phyloP scores from a whole-genome alignment of 2,113 vertebrate genomes.

The Epinephelus fuscoguttatus region DNA sequence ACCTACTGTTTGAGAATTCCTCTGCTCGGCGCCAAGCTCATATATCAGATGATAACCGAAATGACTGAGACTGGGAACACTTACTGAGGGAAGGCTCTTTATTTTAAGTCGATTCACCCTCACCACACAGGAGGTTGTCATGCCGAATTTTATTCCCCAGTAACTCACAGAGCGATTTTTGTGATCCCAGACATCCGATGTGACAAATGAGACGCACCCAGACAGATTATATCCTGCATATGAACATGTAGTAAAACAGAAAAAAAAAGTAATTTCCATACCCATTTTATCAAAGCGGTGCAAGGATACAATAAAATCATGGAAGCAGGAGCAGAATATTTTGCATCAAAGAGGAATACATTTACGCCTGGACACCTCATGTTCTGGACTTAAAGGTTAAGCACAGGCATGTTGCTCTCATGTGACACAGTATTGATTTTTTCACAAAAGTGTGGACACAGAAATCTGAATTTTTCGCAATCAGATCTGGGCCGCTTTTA shows the following conservation, averaged over 20 bases:
- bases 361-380: neutral
- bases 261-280: neutral
- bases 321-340: neutral
- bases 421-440: too few relatives aligned
- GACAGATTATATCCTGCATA: slow-evolving; percentile 42
- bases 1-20: slow-evolving; percentile 59
- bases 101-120: slow-evolving; percentile 65
- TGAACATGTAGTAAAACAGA: slow-evolving; percentile 17
- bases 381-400: neutral
- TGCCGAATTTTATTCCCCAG: slow-evolving; percentile 51
- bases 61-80: slow-evolving; percentile 60
- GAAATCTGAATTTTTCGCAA: too few relatives aligned
- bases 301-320: slow-evolving; percentile 9
- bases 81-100: slow-evolving; percentile 53
- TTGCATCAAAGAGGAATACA: slow-evolving; percentile 1
- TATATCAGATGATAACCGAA: slow-evolving; percentile 71
- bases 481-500: too few relatives aligned
- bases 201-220: slow-evolving; percentile 33
- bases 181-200: slow-evolving; percentile 32
- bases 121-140: slow-evolving; percentile 56
- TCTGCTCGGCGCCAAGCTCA: slow-evolving; percentile 45
- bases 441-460: too few relatives aligned
- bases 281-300: slow-evolving; percentile 3
- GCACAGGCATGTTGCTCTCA: too few relatives aligned
- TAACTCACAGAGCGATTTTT: slow-evolving; percentile 54